phyloP scores from a whole-genome alignment of 2,888 invertebrate genomes.

The Helicoverpa assulta region DNA sequence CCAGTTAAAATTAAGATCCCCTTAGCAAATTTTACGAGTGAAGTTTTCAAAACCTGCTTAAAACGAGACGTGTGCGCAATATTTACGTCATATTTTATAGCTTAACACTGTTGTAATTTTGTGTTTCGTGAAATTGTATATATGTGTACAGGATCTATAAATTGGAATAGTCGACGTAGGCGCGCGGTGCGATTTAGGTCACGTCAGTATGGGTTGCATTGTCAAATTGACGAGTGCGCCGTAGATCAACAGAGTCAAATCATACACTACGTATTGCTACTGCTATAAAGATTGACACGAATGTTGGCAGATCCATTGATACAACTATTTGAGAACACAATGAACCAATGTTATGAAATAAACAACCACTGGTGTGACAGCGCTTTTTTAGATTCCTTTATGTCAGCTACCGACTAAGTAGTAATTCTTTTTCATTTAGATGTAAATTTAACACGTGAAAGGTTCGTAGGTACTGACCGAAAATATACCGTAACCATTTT shows the following conservation, averaged over 20 bases:
- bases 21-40: conserved; percentile 75
- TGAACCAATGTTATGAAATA: conserved; percentile 58
- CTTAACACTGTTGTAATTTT: conserved; percentile 63
- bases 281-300: conserved; percentile 57
- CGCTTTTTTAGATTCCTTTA: background rate
- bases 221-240: conserved; percentile 57
- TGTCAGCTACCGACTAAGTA: no score
- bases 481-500: conserved; percentile 33
- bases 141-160: conserved; percentile 39
- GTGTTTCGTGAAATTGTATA: conserved; percentile 46
- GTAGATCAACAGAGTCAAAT: conserved; percentile 54
- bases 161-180: conserved; percentile 32
- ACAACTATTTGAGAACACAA: conserved; percentile 46
- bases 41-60: conserved; percentile 69
- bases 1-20: conserved; percentile 74
- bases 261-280: conserved; percentile 35
- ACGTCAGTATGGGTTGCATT: conserved; percentile 61
- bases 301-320: conserved; percentile 62
- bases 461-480: background rate
- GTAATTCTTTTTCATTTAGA: no score
- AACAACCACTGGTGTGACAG: conserved; percentile 22
- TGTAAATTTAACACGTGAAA: no score
- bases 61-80: conserved; percentile 67
- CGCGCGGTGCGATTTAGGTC: conserved; percentile 56
- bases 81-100: conserved; percentile 66